Percentiles rank a stretch among this genome's conserved stretches.
Conservation (phyloP, 2,113 vertebrate genomes). For the Poecile atricapillus region DNA sequence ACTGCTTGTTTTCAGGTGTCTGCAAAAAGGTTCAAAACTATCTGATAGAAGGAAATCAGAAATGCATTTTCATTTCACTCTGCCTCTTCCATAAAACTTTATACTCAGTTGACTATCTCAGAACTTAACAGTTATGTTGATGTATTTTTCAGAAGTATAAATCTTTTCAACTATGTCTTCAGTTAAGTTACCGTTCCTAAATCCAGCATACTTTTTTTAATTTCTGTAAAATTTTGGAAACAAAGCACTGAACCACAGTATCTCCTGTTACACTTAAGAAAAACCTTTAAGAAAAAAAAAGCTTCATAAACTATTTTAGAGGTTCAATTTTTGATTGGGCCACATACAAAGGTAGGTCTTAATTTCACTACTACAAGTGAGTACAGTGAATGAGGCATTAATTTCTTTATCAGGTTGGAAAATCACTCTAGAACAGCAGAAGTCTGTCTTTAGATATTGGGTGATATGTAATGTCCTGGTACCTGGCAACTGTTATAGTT, state of each 20-base stretch:
- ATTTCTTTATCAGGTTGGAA: neutral
- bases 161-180: neutral
- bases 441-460: neutral
- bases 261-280: neutral
- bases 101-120: neutral
- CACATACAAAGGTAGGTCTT: neutral
- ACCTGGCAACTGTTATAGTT: neutral
- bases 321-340: neutral
- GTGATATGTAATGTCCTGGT: neutral
- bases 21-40: neutral
- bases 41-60: neutral
- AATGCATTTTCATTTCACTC: neutral
- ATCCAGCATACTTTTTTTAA: neutral
- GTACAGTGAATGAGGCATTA: neutral
- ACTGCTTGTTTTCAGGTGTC: neutral
- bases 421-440: neutral
- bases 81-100: neutral
- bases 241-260: accelerated
- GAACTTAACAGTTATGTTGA: neutral
- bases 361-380: neutral
- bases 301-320: neutral
- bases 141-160: neutral
- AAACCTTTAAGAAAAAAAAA: neutral
- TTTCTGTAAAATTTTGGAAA: neutral
- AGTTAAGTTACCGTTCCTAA: neutral